Percentiles rank a stretch among this genome's conserved stretches.
phyloP scores from a whole-genome alignment of 2,113 vertebrate species.

The Todiramphus saurophagus region DNA sequence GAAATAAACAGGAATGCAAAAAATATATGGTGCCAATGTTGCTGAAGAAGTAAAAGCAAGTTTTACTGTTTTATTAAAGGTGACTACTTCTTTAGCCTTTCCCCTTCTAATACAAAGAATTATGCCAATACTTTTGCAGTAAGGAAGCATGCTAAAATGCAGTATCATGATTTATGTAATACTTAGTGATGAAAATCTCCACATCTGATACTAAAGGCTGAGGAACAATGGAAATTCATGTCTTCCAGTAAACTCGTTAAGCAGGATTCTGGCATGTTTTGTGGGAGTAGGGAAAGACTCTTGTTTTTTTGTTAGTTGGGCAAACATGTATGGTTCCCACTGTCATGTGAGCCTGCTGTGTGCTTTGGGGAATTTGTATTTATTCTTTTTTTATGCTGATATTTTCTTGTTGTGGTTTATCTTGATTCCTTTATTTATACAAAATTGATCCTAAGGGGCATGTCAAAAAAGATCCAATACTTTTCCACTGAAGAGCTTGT shows the following conservation, averaged over 20 bases:
- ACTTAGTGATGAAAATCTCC: neutral
- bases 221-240: neutral
- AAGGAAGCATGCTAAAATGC: neutral
- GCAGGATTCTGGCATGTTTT: neutral
- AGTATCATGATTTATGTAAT: neutral
- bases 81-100: neutral
- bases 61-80: neutral
- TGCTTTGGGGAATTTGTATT: neutral
- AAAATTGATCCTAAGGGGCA: neutral
- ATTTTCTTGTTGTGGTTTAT: conserved; percentile 24
- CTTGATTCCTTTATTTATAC: conserved; percentile 17
- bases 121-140: neutral
- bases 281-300: neutral
- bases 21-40: neutral
- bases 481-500: neutral
- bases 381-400: neutral
- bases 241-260: neutral
- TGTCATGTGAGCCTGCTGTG: neutral
- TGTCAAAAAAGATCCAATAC: neutral
- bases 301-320: neutral
- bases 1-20: neutral
- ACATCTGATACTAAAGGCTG: neutral
- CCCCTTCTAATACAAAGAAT: neutral
- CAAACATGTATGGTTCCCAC: neutral
- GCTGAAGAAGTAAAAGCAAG: neutral